Percentiles rank a stretch among this genome's conserved stretches.
Evolutionary conservation across 2,797 vertebrate genomes (phyloP).

Genomic region (Forpus xanthops): DNA sequence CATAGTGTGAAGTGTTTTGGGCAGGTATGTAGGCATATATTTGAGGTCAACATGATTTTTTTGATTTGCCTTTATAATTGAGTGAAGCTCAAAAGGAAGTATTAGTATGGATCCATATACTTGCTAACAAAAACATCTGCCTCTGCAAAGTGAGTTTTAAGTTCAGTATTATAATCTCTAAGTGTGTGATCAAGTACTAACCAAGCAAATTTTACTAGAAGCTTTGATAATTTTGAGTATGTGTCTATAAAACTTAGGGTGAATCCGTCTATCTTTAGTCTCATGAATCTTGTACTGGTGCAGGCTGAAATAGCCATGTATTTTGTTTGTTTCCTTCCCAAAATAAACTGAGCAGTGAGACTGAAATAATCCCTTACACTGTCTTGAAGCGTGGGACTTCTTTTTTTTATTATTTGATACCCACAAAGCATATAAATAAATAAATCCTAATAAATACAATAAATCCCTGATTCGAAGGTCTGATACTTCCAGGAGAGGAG

Average conservation of each 20-base stretch:
- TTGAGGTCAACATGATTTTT: background rate
- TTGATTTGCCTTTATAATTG: background rate
- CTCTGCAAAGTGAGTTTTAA: background rate
- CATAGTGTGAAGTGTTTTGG: background rate
- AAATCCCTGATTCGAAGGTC: background rate
- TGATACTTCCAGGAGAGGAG: background rate
- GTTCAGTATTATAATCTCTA: background rate
- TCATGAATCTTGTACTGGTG: background rate
- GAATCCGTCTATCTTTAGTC: background rate
- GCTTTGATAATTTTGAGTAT: background rate
- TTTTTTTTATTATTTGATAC: background rate
- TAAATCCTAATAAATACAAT: background rate
- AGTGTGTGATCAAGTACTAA: background rate
- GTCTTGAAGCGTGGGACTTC: background rate
- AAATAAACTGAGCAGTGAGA: background rate
- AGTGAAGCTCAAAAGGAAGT: background rate
- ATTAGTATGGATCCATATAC: background rate
- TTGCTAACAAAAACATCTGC: background rate
- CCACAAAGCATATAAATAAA: background rate
- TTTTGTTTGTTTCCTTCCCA: background rate
- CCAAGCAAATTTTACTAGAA: background rate
- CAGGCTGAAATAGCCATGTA: background rate
- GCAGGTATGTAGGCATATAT: background rate
- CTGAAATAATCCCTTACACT: background rate
- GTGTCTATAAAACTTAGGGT: background rate